Evolutionary conservation across 2,113 vertebrate genomes (phyloP).

Genomic region (Cisticola juncidis): DNA sequence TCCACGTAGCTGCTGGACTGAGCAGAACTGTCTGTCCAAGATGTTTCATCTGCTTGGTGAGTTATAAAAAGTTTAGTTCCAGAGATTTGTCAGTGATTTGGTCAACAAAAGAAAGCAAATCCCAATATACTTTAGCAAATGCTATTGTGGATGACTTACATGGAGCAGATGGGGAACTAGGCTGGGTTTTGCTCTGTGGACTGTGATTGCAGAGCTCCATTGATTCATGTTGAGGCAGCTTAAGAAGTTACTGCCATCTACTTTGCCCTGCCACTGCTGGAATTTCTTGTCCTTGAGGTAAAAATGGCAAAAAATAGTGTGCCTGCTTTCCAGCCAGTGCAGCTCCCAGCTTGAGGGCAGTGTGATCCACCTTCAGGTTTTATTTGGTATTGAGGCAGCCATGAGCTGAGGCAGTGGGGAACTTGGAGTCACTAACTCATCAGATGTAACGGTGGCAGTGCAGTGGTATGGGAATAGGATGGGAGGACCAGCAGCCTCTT

Average conservation of each 20-base stretch:
- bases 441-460: background rate
- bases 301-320: background rate
- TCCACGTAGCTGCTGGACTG: background rate
- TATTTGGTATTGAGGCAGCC: background rate
- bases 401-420: fast-evolving
- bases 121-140: background rate
- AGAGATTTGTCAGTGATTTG: background rate
- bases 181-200: background rate
- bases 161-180: background rate
- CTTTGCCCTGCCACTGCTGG: background rate
- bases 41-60: background rate
- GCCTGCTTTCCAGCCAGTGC: background rate
- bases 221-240: background rate
- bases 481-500: background rate
- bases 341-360: background rate
- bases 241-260: background rate
- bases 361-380: background rate
- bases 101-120: background rate
- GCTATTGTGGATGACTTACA: background rate
- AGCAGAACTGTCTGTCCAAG: background rate
- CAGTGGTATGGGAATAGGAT: background rate
- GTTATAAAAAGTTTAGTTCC: background rate
- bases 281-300: background rate
- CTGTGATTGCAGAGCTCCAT: background rate
- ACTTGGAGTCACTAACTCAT: background rate